Conservation (phyloP, 2,888 invertebrate genomes). For the Drosophila ezoana region DNA sequence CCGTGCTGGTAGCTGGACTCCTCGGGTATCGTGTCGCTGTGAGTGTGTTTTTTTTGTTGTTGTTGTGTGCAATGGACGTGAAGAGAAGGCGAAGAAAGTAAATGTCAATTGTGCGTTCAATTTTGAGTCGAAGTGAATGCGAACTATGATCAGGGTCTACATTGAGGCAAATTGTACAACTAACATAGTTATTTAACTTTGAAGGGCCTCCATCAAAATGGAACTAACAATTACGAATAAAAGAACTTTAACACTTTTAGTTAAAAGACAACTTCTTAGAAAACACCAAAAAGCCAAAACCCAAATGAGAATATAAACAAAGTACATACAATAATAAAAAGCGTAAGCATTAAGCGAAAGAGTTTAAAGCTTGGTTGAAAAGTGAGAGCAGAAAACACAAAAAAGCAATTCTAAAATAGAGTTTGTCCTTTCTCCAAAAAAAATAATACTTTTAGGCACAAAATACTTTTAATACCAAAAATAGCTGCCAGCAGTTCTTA, state of each 20-base stretch:
- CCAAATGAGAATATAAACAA: background rate
- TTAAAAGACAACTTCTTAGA: slow-evolving; percentile 16
- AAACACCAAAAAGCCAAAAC: slow-evolving; percentile 16
- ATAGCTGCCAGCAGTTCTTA: slow-evolving; percentile 11
- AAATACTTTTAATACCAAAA: background rate
- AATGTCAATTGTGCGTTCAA: slow-evolving; percentile 69
- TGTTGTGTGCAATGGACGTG: slow-evolving; percentile 62
- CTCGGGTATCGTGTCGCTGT: slow-evolving; percentile 90
- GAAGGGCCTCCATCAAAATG: slow-evolving; percentile 12
- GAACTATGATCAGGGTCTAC: slow-evolving; percentile 49
- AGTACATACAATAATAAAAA: slow-evolving; percentile 14
- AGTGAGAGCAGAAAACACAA: slow-evolving; percentile 2
- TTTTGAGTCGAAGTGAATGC: slow-evolving; percentile 53
- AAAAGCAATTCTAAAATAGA: slow-evolving; percentile 4
- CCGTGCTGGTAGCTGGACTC: slow-evolving; percentile 86
- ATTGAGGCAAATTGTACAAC: slow-evolving; percentile 28
- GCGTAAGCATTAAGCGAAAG: slow-evolving; percentile 32
- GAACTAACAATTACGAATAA: slow-evolving; percentile 12
- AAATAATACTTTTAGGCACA: background rate
- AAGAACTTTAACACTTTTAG: slow-evolving; percentile 1
- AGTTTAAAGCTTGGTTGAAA: slow-evolving; percentile 3
- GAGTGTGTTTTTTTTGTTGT: slow-evolving; percentile 60
- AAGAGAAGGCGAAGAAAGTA: slow-evolving; percentile 78
- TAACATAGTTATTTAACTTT: slow-evolving; percentile 35
- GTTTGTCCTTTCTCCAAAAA: background rate